Evolutionary conservation across 2,888 invertebrate species (phyloP), one percentile per base, ranked within the genome.

Genomic region (Hoplodrina blanda): DNA sequence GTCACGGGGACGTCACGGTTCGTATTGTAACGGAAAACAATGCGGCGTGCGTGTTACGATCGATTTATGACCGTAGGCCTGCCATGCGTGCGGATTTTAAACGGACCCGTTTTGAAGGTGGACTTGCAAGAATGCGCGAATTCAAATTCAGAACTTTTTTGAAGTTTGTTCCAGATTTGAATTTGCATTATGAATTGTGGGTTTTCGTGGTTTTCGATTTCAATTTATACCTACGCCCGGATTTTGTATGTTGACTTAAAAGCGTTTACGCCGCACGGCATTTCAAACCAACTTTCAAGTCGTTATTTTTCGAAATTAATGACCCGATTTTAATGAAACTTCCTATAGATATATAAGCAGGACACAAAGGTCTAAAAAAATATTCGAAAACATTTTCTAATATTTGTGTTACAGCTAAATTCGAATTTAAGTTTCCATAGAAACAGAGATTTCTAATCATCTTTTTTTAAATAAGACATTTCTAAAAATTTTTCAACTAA

Each of bases 1-100:
- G 91, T 88, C 89, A 89, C 85, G 90, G 87, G 78, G 87, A 88
- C 91, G 88, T 90, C 89, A 89, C 87, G 89, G 80, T 85, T 85
- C 88, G 86, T 89, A 89, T 87, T 87, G 88, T 90, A 91, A 81
- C 87, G 85, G 88, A 89, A 91, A 91, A 90, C 91, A 91, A 91
- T 90, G 84, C 87, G 75, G 82, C 81, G 84, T 85, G 88, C 88
- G 88, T 88, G 87, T 85, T 87, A 87, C 85, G 83, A 88, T 82
- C 88, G 88, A 85, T 90, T 90, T 91, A 90, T 86, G 87, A 86
- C 82, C 69, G 67, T 78, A 76, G 71, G 78, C 60, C 78, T 78
- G 78, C 73, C 82, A 82, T 82, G 76, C 74, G 79, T 80, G 71
- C 56, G 72, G 79, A 83, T 73, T 73, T 75, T 46, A 66, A 73